Evolutionary conservation across 2,113 vertebrate species (phyloP), one percentile per base, ranked within the genome.

Genomic region (Tupaia chinensis): DNA sequence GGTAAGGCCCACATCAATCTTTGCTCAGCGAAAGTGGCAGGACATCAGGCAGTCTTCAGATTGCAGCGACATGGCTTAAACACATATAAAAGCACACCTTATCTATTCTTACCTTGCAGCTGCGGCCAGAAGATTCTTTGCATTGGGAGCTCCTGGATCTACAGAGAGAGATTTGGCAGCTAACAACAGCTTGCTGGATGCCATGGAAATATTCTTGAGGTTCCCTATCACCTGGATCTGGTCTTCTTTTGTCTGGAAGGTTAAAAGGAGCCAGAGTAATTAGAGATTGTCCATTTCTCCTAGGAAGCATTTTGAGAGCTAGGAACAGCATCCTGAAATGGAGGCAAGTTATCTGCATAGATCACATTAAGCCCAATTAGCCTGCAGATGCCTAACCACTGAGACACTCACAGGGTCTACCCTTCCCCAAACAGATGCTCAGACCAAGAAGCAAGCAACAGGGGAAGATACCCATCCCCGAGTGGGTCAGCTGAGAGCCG

Each of bases 171-270:
- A 99, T 96, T 99, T 99, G 97, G 99, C 99, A n/a, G 99, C 99
- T 87, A 99, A 98, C 82, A 99, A 97, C 90, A 99, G 98, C 97
- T 99, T 99, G 98, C 99, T 99, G 97, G 99, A 99, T 7, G 99
- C 99, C 99, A 99, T 99, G 0, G 99, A 99, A 98, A 99, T 99
- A 94, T 99, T 99, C 98, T 99, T 99, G 94, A 99, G 99, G 98
- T 99, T 99, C 74, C 99, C 99, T 96, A 99, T 99, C 89, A 99
- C 99, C 98, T 99, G 99, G 96, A 99, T 99, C 98, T 99, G 99
- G 98, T 99, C 99, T n/a, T 99, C 99, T 98, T 99, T 99, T 15
- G 99, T 99, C 99, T 99, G 98, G 4, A 97, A 95, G 97, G 83
- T 73, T 85, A 97, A 66, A 92, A 96, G 88, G 68, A 95, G 66